Evolutionary conservation across 2,888 invertebrate species (phyloP).

Genomic region (Metallyticus violacea): DNA sequence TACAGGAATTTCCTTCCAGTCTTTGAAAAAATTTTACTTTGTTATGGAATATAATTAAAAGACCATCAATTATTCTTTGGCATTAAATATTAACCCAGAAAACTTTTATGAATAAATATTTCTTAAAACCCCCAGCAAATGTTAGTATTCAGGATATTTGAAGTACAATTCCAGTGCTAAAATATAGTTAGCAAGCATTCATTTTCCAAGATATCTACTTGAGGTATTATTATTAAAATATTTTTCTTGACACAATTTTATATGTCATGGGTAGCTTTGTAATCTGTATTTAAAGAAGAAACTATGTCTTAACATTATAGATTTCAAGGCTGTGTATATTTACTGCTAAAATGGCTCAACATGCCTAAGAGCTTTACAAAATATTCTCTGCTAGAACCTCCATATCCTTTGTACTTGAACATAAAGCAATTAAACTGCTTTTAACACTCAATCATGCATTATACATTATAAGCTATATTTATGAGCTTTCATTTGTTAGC

Average conservation of each 20-base stretch:
- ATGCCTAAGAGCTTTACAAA: neutral
- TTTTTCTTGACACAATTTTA: neutral
- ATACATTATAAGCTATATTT: neutral
- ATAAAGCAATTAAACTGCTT: neutral
- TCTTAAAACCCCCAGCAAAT: neutral
- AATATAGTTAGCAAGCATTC: no score
- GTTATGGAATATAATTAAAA: no score
- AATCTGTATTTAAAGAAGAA: neutral
- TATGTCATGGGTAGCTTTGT: neutral
- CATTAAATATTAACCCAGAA: neutral
- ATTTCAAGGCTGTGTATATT: neutral
- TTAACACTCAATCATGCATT: neutral
- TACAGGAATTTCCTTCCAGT: no score
- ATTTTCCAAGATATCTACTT: no score
- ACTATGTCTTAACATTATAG: neutral
- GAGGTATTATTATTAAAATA: neutral
- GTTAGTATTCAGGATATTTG: neutral
- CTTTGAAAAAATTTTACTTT: no score
- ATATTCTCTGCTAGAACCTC: neutral
- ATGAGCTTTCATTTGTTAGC: neutral
- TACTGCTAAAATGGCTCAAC: neutral
- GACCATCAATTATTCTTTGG: neutral
- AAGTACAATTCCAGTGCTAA: neutral
- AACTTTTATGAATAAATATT: neutral
- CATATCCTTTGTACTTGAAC: neutral